phyloP scores from a whole-genome alignment of 2,797 vertebrate species.

The Tympanoctomys barrerae region DNA sequence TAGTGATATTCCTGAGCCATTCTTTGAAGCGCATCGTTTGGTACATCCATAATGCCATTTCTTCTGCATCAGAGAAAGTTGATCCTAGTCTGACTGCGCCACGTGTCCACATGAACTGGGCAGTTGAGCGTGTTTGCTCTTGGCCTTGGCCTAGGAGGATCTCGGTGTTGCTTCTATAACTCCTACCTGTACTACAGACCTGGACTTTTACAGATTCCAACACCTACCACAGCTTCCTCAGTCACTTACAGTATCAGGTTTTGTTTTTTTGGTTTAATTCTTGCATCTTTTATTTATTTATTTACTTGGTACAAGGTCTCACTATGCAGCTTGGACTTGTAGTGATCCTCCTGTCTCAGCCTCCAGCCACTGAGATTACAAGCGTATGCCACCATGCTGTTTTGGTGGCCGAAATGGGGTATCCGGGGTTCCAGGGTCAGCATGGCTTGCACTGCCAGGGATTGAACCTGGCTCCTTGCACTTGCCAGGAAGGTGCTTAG shows the following conservation, averaged over 20 bases:
- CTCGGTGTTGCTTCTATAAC: neutral
- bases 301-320: too few relatives aligned
- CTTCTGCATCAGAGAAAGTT: neutral
- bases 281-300: too few relatives aligned
- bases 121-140: neutral
- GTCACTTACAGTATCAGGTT: neutral
- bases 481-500: too few relatives aligned
- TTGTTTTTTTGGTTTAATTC: too few relatives aligned
- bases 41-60: neutral
- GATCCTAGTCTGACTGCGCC: neutral
- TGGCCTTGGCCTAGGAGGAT: neutral
- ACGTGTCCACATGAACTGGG: rapidly evolving
- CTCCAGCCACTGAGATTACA: too few relatives aligned
- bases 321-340: too few relatives aligned
- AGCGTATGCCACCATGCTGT: too few relatives aligned
- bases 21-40: neutral
- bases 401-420: too few relatives aligned
- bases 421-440: too few relatives aligned
- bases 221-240: neutral
- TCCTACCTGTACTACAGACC: neutral
- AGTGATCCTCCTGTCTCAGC: too few relatives aligned
- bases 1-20: neutral
- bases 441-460: too few relatives aligned
- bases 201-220: neutral
- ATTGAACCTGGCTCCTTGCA: too few relatives aligned